Evolutionary conservation across 2,888 invertebrate species (phyloP).

Genomic region (Drosophila sordidula): DNA sequence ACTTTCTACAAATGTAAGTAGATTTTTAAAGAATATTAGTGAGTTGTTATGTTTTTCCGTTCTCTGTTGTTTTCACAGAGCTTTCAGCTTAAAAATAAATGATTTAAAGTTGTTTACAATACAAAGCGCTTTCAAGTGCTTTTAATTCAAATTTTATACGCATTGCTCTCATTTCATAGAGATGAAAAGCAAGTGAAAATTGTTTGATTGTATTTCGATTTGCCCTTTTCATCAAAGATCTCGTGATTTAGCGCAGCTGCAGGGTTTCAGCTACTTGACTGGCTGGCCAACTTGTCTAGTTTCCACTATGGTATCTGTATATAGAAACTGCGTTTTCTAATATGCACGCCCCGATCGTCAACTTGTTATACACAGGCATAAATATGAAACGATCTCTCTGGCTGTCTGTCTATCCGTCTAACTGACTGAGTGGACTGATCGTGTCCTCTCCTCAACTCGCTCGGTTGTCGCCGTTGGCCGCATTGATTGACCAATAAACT

Average conservation of each 20-base stretch:
- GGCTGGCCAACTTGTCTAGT: constrained; percentile 1
- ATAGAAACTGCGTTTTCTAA: constrained; percentile 40
- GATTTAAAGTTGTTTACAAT: neutral
- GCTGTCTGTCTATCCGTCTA: constrained; percentile 9
- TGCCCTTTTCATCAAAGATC: neutral
- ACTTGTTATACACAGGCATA: constrained; percentile 39
- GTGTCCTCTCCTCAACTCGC: constrained; percentile 44
- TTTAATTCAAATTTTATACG: neutral
- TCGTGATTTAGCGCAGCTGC: neutral
- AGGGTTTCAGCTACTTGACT: neutral
- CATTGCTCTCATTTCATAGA: neutral
- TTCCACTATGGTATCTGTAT: constrained; percentile 8
- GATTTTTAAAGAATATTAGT: too few species aligned
- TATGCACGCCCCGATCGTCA: constrained; percentile 44
- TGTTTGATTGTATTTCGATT: neutral
- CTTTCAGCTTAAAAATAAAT: neutral
- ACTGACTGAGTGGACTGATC: constrained; percentile 20
- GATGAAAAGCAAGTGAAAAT: neutral
- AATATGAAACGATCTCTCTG: constrained; percentile 29
- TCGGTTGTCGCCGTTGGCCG: constrained; percentile 40
- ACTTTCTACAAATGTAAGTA: too few species aligned
- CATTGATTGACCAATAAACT: constrained; percentile 84
- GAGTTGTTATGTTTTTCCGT: too few species aligned
- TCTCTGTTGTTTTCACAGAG: too few species aligned
- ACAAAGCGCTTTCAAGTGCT: too few species aligned